Percentiles rank a stretch among this genome's conserved stretches.
Evolutionary conservation across 2,113 vertebrate genomes (phyloP).

Genomic region (Tyto alba): DNA sequence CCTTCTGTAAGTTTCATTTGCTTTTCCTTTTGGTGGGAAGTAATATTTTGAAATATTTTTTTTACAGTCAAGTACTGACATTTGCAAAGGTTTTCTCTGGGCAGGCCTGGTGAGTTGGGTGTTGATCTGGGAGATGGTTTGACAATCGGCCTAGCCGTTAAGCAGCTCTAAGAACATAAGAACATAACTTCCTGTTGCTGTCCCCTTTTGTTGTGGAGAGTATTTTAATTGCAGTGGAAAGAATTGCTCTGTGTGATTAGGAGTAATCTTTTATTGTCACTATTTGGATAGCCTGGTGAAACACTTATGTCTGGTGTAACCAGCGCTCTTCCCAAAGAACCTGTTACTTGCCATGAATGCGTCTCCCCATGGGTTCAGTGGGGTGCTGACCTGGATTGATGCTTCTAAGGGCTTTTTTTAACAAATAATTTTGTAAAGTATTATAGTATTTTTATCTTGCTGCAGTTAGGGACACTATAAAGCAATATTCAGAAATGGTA

Average conservation of each 20-base stretch:
- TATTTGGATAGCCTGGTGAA: neutral
- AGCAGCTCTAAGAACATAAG: neutral
- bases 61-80: neutral
- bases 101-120: neutral
- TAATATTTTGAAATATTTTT: neutral
- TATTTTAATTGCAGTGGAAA: neutral
- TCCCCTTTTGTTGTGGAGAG: neutral
- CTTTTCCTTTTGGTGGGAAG: neutral
- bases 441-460: neutral
- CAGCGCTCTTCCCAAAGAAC: accelerated
- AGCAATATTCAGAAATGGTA: neutral
- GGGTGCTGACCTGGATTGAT: accelerated
- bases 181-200: neutral
- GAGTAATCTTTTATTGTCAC: neutral
- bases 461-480: neutral
- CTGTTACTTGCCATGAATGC: accelerated
- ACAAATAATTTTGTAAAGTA: neutral
- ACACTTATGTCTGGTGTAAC: neutral
- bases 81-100: neutral
- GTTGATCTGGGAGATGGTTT: neutral
- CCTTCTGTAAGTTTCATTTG: neutral
- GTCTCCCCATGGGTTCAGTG: neutral
- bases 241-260: neutral
- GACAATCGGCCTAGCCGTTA: no score
- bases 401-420: neutral